Percentiles rank a stretch among this genome's conserved stretches.
phyloP scores from a whole-genome alignment of 2,888 invertebrate genomes.

The Amphipyra tragopoginis region DNA sequence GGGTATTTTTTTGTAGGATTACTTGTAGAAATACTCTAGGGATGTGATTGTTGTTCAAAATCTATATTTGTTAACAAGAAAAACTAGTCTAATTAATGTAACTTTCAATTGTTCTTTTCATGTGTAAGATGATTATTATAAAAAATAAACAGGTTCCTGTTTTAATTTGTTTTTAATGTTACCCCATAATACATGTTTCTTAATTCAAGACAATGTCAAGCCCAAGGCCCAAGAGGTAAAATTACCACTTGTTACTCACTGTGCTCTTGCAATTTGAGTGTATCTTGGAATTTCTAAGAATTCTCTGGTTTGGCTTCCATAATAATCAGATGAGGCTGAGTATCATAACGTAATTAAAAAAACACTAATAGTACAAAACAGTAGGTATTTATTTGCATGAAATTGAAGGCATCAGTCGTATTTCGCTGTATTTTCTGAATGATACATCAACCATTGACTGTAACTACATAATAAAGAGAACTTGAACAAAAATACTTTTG shows the following conservation, averaged over 20 bases:
- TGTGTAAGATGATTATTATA: slow-evolving; percentile 25
- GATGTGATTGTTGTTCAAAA: slow-evolving; percentile 19
- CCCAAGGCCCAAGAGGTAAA: too few species aligned
- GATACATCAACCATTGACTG: too few species aligned
- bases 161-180: slow-evolving; percentile 1
- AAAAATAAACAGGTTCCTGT: slow-evolving; percentile 17
- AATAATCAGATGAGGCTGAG: background rate
- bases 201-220: background rate
- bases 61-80: slow-evolving; percentile 21
- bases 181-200: too few species aligned
- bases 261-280: too few species aligned
- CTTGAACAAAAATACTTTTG: too few species aligned
- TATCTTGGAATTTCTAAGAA: too few species aligned
- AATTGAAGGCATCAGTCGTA: background rate
- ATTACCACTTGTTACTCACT: too few species aligned
- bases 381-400: background rate
- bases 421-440: too few species aligned
- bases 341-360: background rate
- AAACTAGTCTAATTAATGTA: slow-evolving; percentile 1
- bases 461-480: too few species aligned
- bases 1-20: slow-evolving; percentile 22
- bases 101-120: slow-evolving; percentile 13
- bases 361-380: background rate
- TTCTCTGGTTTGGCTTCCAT: too few species aligned
- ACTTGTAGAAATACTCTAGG: slow-evolving; percentile 12